phyloP scores from a whole-genome alignment of 2,888 invertebrate species.

The Standfussiana lucernea region DNA sequence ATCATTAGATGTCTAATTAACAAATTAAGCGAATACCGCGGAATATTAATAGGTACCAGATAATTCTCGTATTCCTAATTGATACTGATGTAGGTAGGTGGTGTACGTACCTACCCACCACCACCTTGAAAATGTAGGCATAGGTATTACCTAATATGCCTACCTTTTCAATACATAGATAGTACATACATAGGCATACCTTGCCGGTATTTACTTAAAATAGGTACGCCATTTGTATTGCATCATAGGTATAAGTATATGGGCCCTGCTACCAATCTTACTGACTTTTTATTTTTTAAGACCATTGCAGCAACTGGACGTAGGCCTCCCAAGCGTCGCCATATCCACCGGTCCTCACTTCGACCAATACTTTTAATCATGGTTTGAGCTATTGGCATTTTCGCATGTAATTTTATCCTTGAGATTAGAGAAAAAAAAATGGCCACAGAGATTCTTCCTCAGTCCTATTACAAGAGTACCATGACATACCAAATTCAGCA shows the following conservation, averaged over 20 bases:
- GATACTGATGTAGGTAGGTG: neutral
- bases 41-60: neutral
- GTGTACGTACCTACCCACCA: too few species aligned
- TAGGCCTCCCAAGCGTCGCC: neutral
- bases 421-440: neutral
- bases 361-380: neutral
- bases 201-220: neutral
- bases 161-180: neutral
- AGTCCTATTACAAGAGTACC: neutral
- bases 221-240: neutral
- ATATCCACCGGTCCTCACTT: neutral
- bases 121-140: too few species aligned
- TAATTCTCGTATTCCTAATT: constrained; percentile 31
- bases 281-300: too few species aligned
- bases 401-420: neutral
- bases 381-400: neutral
- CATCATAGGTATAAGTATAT: too few species aligned
- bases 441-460: neutral
- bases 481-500: neutral
- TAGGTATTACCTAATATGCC: too few species aligned
- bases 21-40: constrained; percentile 3
- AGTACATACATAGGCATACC: neutral
- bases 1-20: neutral
- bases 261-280: neutral
- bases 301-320: neutral